These are phyloP conservation scores for Podabrus alpinus DNA, from an alignment of 2,888 invertebrate species.

Conservation along the genomic window DNA sequence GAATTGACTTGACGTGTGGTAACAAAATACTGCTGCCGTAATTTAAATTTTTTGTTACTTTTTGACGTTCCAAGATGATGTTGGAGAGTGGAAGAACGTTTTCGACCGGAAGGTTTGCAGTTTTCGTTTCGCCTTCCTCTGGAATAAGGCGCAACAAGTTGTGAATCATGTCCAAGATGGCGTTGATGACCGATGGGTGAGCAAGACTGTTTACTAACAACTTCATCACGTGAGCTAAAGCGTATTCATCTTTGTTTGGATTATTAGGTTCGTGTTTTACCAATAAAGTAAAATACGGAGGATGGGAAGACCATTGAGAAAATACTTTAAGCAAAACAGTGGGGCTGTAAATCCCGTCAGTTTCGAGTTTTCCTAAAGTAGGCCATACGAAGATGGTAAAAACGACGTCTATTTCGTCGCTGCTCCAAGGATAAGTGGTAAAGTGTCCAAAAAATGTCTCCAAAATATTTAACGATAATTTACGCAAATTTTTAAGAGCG, in stretches of 20 bases:
- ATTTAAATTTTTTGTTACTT: conserved; percentile 60
- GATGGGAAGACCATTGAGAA: conserved; percentile 77
- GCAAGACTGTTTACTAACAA: conserved; percentile 73
- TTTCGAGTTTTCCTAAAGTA: conserved; percentile 71
- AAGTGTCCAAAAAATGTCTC: conserved; percentile 80
- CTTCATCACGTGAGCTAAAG: conserved; percentile 71
- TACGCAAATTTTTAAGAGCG: conserved; percentile 69
- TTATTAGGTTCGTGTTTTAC: conserved; percentile 62
- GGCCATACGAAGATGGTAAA: conserved; percentile 84
- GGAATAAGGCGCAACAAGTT: conserved; percentile 70
- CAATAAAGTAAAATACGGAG: conserved; percentile 75
- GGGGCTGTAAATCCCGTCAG: conserved; percentile 82
- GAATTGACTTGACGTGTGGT: conserved; percentile 72
- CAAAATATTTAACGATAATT: conserved; percentile 64
- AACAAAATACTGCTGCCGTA: conserved; percentile 75
- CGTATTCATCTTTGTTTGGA: conserved; percentile 52
- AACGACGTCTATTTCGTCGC: conserved; percentile 71
- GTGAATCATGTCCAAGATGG: conserved; percentile 75
- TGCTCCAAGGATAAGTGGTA: conserved; percentile 74
- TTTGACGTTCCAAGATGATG: conserved; percentile 44
- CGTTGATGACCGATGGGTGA: conserved; percentile 66
- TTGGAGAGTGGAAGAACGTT: conserved; percentile 52
- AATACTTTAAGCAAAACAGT: conserved; percentile 82
- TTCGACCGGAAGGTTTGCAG: conserved; percentile 51
- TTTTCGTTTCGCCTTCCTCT: conserved; percentile 60